Evolutionary conservation across 2,797 vertebrate species (phyloP).

Genomic region (Eupleurogrammus muticus): DNA sequence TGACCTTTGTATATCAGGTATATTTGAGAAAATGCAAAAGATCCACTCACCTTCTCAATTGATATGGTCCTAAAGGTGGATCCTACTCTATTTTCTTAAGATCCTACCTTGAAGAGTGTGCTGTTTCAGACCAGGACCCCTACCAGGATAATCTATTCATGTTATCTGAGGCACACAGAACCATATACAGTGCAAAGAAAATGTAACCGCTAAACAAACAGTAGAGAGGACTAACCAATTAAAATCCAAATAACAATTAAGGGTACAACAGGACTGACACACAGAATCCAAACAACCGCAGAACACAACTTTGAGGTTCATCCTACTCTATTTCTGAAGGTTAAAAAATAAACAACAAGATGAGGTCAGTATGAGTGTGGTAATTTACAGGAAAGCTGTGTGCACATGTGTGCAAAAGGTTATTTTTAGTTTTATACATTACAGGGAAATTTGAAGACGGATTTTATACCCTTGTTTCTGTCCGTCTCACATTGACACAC

Average conservation of each 20-base stretch:
- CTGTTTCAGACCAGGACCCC: too few relatives aligned
- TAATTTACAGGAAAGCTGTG: conserved; percentile 18
- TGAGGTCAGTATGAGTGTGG: neutral
- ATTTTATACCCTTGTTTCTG: neutral
- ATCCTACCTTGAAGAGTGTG: neutral
- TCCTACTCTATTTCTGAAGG: too few relatives aligned
- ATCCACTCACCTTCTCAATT: neutral
- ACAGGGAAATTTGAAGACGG: conserved; percentile 1
- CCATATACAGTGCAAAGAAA: neutral
- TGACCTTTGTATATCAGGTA: too few relatives aligned
- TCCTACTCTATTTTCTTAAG: neutral
- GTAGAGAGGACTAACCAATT: neutral
- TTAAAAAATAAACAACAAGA: conserved; percentile 10
- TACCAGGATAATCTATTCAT: neutral
- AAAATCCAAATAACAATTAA: conserved; percentile 8
- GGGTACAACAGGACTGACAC: neutral
- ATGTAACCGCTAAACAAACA: neutral
- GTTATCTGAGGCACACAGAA: neutral
- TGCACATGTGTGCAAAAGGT: neutral
- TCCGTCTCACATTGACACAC: conserved; percentile 2
- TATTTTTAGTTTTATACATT: conserved; percentile 3
- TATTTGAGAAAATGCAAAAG: neutral
- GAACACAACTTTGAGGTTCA: conserved; percentile 5
- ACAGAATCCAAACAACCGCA: conserved; percentile 11
- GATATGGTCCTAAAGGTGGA: too few relatives aligned